Conservation (phyloP, 2,888 invertebrate species). For the Philhelius pedissequus region DNA sequence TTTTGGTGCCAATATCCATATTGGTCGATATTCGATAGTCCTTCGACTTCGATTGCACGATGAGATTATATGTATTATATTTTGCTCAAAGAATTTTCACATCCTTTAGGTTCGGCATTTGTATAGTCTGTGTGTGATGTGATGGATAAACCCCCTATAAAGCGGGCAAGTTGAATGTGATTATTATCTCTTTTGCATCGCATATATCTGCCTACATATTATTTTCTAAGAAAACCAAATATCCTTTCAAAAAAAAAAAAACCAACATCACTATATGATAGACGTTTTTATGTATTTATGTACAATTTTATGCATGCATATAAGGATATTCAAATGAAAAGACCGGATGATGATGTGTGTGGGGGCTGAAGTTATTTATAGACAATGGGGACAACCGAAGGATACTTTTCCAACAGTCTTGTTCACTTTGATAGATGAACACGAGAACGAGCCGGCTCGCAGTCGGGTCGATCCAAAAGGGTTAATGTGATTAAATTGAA, state of each 20-base stretch:
- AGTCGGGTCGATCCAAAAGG: slow-evolving; percentile 24
- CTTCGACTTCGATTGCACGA: slow-evolving; percentile 30
- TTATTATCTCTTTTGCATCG: slow-evolving; percentile 51
- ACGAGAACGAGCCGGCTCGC: neutral
- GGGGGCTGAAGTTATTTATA: slow-evolving; percentile 54
- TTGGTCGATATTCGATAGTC: slow-evolving; percentile 64
- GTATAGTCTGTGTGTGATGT: neutral
- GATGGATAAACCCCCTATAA: slow-evolving; percentile 8
- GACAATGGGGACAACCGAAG: slow-evolving; percentile 58
- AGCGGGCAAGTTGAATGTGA: slow-evolving; percentile 64
- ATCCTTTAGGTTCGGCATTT: slow-evolving; percentile 11
- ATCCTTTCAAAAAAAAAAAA: neutral
- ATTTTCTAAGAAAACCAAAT: slow-evolving; percentile 16
- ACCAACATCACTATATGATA: no score
- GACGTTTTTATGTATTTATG: neutral
- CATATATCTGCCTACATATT: neutral
- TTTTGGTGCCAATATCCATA: slow-evolving; percentile 30
- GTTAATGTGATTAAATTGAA: slow-evolving; percentile 60
- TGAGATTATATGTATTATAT: no score
- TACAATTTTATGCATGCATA: neutral
- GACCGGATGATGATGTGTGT: slow-evolving; percentile 51
- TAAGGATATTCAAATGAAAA: neutral
- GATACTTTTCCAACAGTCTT: slow-evolving; percentile 40
- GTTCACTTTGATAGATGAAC: slow-evolving; percentile 52
- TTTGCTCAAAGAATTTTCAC: slow-evolving; percentile 55